phyloP scores from a whole-genome alignment of 2,888 invertebrate genomes.

The Scaptomyza tumidula region DNA sequence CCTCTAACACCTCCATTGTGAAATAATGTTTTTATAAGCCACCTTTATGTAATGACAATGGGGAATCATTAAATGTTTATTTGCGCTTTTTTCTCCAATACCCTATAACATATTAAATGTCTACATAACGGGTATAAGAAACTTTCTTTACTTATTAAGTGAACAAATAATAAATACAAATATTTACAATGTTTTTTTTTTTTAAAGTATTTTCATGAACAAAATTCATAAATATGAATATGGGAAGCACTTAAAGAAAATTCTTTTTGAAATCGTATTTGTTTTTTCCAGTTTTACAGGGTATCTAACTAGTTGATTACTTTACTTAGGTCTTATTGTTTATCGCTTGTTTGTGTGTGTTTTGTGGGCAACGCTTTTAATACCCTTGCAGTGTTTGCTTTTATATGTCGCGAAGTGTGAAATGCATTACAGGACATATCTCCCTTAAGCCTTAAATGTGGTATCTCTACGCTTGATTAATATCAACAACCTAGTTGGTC shows the following conservation, averaged over 20 bases:
- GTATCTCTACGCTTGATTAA: neutral
- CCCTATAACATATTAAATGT: conserved; percentile 15
- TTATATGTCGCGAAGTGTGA: neutral
- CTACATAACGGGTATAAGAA: neutral
- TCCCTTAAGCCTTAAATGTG: neutral
- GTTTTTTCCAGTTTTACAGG: neutral
- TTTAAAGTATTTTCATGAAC: too few relatives aligned
- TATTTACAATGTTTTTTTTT: too few relatives aligned
- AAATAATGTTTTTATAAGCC: conserved; percentile 78
- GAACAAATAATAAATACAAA: too few relatives aligned
- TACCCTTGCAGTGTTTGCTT: neutral
- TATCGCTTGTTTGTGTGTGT: neutral
- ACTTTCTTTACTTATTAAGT: neutral
- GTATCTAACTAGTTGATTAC: neutral
- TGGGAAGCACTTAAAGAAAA: too few relatives aligned
- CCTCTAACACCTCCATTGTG: conserved; percentile 48
- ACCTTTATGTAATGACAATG: conserved; percentile 78
- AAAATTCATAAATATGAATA: too few relatives aligned
- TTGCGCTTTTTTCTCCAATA: conserved; percentile 55
- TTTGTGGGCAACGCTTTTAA: neutral
- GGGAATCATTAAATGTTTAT: conserved; percentile 79
- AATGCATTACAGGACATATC: neutral
- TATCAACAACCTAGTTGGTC: neutral
- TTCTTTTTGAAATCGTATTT: too few relatives aligned
- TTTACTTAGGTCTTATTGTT: neutral